Evolutionary conservation across 2,888 invertebrate species (phyloP).

Genomic region (Mongoloraphidia duomilia): DNA sequence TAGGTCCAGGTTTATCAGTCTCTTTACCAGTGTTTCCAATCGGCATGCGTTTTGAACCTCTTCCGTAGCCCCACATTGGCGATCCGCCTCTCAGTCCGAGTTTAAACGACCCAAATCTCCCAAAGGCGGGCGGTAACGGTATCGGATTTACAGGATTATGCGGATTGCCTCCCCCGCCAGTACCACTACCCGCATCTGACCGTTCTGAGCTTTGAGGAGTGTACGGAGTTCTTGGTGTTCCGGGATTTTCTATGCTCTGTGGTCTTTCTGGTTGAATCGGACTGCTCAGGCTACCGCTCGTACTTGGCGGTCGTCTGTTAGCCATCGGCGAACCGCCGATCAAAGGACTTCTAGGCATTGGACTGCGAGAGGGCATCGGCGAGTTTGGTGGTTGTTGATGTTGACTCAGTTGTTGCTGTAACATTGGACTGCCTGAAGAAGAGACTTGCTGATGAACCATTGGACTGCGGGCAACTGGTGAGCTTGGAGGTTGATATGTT

Average conservation of each 20-base stretch:
- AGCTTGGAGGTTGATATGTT: conserved; percentile 33
- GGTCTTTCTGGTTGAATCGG: conserved; percentile 43
- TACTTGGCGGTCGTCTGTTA: conserved; percentile 37
- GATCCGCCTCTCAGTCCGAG: conserved; percentile 50
- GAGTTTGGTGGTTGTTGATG: conserved; percentile 27
- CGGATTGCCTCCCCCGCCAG: conserved; percentile 35
- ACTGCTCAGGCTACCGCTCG: conserved; percentile 31
- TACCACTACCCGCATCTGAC: neutral
- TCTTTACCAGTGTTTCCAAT: conserved; percentile 18
- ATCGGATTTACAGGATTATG: conserved; percentile 41
- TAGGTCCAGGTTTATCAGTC: conserved; percentile 13
- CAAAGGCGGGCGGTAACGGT: conserved; percentile 43
- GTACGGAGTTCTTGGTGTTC: conserved; percentile 35
- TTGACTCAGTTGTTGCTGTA: conserved; percentile 29
- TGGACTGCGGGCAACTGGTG: conserved; percentile 43
- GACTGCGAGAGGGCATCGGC: conserved; percentile 24
- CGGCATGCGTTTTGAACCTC: conserved; percentile 27
- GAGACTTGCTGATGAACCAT: conserved; percentile 34
- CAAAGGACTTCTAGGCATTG: conserved; percentile 38
- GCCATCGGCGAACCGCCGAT: conserved; percentile 31
- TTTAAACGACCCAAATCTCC: conserved; percentile 42
- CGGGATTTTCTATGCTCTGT: conserved; percentile 42
- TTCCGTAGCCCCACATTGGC: conserved; percentile 44
- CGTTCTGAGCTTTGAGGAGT: conserved; percentile 19
- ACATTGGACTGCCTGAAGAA: conserved; percentile 33